These are phyloP conservation scores for Oscheius sp. DNA, from an alignment of 1,140 invertebrate genomes.

Conservation along the genomic window DNA sequence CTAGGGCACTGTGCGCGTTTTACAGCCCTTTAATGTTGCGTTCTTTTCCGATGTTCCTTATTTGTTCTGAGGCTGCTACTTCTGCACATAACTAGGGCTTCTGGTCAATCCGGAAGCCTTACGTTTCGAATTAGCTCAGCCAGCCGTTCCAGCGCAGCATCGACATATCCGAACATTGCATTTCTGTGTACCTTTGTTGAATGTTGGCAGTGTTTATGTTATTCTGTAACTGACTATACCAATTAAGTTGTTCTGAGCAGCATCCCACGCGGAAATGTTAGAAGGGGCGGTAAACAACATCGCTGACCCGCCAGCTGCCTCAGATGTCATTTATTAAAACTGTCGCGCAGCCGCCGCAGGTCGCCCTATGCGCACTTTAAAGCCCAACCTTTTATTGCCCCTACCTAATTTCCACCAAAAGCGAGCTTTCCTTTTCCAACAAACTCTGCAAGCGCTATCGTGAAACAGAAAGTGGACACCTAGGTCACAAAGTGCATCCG, in stretches of 20 bases:
- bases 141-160: neutral
- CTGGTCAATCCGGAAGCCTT: constrained; percentile 5
- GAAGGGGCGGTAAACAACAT: neutral
- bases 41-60: no score
- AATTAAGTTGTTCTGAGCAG: neutral
- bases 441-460: no score
- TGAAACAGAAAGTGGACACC: no score
- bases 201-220: no score
- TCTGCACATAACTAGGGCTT: no score
- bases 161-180: no score
- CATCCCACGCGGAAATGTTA: constrained; percentile 1
- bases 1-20: no score
- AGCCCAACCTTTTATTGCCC: neutral
- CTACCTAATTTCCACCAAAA: neutral
- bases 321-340: constrained; percentile 14
- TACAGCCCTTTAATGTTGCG: no score
- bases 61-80: no score
- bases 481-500: constrained; percentile 2
- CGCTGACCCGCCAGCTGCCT: constrained; percentile 6
- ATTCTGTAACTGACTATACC: no score
- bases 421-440: no score
- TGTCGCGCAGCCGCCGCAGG: constrained; percentile 5
- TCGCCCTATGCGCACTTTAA: neutral
- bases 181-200: no score
- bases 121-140: neutral